Base-by-base conservation (phyloP, 2,888 invertebrate species). In the Brassicogethes aeneus region DNA sequence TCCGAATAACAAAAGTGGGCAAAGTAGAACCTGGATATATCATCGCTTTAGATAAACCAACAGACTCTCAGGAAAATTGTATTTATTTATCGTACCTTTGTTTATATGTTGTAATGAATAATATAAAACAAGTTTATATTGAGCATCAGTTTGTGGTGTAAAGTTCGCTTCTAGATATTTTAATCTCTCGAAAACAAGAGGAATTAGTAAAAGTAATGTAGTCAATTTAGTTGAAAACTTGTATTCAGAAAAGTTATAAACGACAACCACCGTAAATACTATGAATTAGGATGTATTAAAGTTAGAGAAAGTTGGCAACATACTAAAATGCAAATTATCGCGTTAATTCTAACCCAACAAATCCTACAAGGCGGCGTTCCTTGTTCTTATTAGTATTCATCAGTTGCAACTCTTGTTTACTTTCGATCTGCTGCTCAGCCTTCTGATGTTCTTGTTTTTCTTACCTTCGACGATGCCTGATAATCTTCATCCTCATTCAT, bases 321-420 rank as follows among this genome's bases (percentile, higher is more conserved):
- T 50, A 55, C 50, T 55, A 56, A 57, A 58, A 61, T 60, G 60
- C 57, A 60, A 60, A 61, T 60, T 55, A 54, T 49, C 49, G 45
- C 52, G 61, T 58, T 61, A 60, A 60, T 59, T 59, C 57, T 49
- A 45, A 42, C 39, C 37, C 41, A 41, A 40, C 48, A 45, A 48
- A 47, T 51, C 48, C 51, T 50, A 16, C 40, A 33, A 44, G 41
- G 45, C 37, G 39, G 37, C 36, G 29, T 36, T 37, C 39, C 37
- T 40, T 42, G 48, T 48, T 52, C 59, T 57, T 52, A 60, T 61
- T 61, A 59, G 59, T 61, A 62, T 62, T 57, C 61, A 44, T 46
- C 48, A 44, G 50, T 47, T 54, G 55, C 51, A 52, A 46, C 51
- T 49, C 55, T 48, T 60, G 60, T 58, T 62, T 62, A 57, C 57